These are phyloP conservation scores for Takifugu rubripes DNA, from an alignment of 2,797 vertebrate genomes.

Conservation along the genomic window DNA sequence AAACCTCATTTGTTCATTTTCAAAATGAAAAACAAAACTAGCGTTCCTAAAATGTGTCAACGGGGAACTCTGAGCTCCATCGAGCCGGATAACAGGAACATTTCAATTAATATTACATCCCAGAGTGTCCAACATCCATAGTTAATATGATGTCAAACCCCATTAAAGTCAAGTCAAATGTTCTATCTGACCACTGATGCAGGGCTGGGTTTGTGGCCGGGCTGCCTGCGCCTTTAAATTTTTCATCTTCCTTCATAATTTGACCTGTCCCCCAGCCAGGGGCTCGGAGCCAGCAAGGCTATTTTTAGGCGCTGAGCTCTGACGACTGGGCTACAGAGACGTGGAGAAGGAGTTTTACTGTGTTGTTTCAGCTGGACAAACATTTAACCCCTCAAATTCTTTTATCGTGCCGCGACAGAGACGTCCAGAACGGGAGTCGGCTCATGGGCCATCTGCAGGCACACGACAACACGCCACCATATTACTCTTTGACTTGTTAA, in stretches of 20 bases:
- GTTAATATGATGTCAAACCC: constrained; percentile 46
- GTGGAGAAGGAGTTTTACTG: constrained; percentile 71
- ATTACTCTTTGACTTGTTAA: constrained; percentile 23
- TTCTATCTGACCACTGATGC: constrained; percentile 67
- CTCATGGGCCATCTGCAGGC: constrained; percentile 43
- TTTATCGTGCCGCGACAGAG: constrained; percentile 57
- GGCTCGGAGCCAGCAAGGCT: constrained; percentile 86
- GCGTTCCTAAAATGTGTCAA: background rate
- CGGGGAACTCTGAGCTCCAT: background rate
- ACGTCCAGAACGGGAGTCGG: constrained; percentile 50
- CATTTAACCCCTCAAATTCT: constrained; percentile 70
- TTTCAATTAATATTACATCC: constrained; percentile 39
- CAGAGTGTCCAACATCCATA: constrained; percentile 20
- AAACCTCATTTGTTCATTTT: constrained; percentile 41
- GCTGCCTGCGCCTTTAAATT: constrained; percentile 80
- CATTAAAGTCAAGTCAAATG: constrained; percentile 65
- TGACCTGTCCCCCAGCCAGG: constrained; percentile 94
- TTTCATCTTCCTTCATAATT: constrained; percentile 88
- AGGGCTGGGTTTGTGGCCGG: constrained; percentile 65
- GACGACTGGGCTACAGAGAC: constrained; percentile 71
- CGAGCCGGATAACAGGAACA: background rate
- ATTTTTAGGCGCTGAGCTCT: constrained; percentile 91
- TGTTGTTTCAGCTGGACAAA: constrained; percentile 78
- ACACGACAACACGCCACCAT: constrained; percentile 36
- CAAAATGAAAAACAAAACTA: constrained; percentile 25